These are phyloP conservation scores for Helicolenus hilgendorfi DNA, from an alignment of 2,797 vertebrate genomes.

Conservation along the genomic window DNA sequence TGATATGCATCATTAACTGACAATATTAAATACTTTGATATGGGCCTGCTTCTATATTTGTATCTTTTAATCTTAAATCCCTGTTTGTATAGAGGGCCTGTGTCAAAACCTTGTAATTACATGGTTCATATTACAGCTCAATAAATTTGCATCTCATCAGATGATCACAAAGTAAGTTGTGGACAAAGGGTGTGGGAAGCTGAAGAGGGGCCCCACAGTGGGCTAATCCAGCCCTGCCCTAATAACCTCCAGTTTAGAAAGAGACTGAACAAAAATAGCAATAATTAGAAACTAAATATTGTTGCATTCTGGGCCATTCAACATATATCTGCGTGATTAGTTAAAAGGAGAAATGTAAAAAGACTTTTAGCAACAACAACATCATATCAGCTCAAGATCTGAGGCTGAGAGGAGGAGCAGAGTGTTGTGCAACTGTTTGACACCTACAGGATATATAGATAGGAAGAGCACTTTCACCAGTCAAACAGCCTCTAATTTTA, in stretches of 20 bases:
- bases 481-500: not conserved
- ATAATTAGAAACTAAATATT: not conserved
- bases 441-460: not conserved
- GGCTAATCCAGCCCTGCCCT: not conserved
- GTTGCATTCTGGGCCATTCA: too few species aligned
- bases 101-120: not conserved
- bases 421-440: conserved; percentile 43
- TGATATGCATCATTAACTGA: not conserved
- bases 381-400: not conserved
- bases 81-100: not conserved
- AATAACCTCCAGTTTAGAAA: not conserved
- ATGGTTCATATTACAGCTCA: not conserved
- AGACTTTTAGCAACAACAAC: not conserved
- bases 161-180: not conserved
- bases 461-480: not conserved
- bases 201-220: not conserved
- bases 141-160: not conserved
- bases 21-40: not conserved
- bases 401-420: not conserved
- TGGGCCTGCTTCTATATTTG: not conserved
- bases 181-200: not conserved
- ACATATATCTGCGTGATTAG: not conserved
- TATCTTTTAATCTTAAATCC: not conserved
- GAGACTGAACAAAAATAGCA: not conserved
- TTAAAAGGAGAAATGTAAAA: not conserved